phyloP scores from a whole-genome alignment of 2,113 vertebrate species.

The Pluvialis apricaria region DNA sequence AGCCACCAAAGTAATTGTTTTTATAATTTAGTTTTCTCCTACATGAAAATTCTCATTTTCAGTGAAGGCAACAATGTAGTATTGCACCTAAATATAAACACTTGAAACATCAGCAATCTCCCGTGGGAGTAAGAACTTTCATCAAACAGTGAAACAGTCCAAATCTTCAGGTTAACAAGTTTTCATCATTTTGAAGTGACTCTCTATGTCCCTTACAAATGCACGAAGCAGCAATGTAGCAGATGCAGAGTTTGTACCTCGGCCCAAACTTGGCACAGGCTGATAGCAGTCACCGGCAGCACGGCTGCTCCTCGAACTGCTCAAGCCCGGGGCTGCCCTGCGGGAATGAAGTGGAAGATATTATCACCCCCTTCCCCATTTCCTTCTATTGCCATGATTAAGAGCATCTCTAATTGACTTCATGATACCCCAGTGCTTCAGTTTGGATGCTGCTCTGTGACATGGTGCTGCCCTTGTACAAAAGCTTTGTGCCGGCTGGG shows the following conservation, averaged over 20 bases:
- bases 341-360: not conserved
- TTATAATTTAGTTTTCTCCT: not conserved
- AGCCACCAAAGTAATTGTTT: not conserved
- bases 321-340: not conserved
- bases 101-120: not conserved
- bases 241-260: not conserved
- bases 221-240: not conserved
- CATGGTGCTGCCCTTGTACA: not conserved
- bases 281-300: not conserved
- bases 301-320: not conserved
- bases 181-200: not conserved
- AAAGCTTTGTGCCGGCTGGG: not conserved
- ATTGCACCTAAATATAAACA: not conserved
- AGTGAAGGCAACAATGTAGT: not conserved
- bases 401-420: not conserved
- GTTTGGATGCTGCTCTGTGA: not conserved
- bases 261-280: not conserved
- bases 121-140: not conserved
- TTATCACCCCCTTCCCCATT: not conserved
- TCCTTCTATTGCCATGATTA: not conserved
- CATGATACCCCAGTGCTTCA: not conserved
- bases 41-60: not conserved
- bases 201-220: not conserved
- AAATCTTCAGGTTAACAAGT: not conserved
- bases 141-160: not conserved